Evolutionary conservation across 2,113 vertebrate species (phyloP).

Genomic region (Reinhardtius hippoglossoides): DNA sequence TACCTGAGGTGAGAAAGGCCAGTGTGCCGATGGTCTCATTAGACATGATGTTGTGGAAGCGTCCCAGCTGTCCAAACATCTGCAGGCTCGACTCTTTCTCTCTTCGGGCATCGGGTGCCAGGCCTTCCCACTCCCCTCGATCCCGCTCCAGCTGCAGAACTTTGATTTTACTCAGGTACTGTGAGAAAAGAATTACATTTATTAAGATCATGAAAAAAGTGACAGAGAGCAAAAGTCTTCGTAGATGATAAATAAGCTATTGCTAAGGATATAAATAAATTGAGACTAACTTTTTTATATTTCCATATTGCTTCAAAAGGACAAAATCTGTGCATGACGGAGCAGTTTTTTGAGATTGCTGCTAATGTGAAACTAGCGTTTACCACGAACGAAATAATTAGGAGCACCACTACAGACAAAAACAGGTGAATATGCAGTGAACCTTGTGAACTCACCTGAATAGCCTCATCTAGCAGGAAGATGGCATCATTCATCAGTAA

Average conservation of each 20-base stretch:
- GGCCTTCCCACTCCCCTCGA: constrained; percentile 91
- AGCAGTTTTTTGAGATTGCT: not conserved
- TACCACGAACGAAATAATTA: not conserved
- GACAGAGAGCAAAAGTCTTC: too few species aligned
- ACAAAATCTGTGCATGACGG: not conserved
- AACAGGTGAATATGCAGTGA: not conserved
- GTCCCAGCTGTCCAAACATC: constrained; percentile 96
- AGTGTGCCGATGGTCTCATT: constrained; percentile 98
- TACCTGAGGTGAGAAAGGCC: constrained; percentile 97
- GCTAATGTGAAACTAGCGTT: not conserved
- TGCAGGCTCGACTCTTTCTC: constrained; percentile 97
- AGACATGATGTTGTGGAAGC: constrained; percentile 99
- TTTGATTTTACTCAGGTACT: constrained; percentile 99
- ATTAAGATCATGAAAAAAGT: not conserved
- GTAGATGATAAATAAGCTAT: not conserved
- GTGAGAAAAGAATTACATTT: constrained; percentile 1
- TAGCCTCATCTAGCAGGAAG: constrained; percentile 97
- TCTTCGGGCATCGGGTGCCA: constrained; percentile 88
- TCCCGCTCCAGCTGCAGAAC: constrained; percentile 96
- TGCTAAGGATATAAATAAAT: not conserved
- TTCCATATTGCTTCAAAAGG: not conserved
- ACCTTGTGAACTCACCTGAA: constrained; percentile 86
- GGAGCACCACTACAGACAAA: not conserved
- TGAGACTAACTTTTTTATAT: not conserved
- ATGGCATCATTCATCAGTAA: constrained; percentile 98